Base-by-base conservation (phyloP, 2,888 invertebrate species). In the Eilema griseolum region DNA sequence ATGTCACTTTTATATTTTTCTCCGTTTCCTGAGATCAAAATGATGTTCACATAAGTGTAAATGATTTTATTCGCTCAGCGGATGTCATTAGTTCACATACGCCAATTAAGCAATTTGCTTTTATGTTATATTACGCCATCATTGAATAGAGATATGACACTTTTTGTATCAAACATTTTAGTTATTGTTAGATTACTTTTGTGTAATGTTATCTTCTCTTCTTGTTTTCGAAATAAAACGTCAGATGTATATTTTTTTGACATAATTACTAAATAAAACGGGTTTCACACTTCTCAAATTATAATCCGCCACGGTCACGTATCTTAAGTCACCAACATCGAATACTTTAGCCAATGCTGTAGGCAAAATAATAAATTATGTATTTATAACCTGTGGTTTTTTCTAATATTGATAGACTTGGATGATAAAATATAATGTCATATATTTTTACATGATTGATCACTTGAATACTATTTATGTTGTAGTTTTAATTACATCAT, bases 51-150 rank as follows among this genome's bases (percentile, higher is more conserved):
- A 26, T 33, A 66, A 37, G n/a, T 33, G 52, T 64, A 46, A 31
- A 52, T 24, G 31, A 67, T 52, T 31, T 61, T 16, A 61, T 61
- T 67, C 56, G 67, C 10, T 37, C 37, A 14, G 23, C 75, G 81
- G 79, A 80, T 69, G 81, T 75, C 70, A 63, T 77, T 61, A 79
- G 64, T 71, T 72, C 61, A 56, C 68, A 70, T 59, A 69, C 66
- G 70, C 62, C 68, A 68, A 75, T 77, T 75, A 74, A 75, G 75
- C 74, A 64, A 73, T 74, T 75, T 70, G 66, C 73, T 75, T 78
- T 74, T 52, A 71, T 71, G 64, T 77, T 70, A 61, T 70, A 74
- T 62, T 69, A 60, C 57, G 23, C 24, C 71, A 24, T 66, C 56
- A 65, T 73, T 66, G 62, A 60, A 16, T 28, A 41, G 62, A n/a